phyloP scores from a whole-genome alignment of 2,888 invertebrate species.

The Myopa tessellatipennis region DNA sequence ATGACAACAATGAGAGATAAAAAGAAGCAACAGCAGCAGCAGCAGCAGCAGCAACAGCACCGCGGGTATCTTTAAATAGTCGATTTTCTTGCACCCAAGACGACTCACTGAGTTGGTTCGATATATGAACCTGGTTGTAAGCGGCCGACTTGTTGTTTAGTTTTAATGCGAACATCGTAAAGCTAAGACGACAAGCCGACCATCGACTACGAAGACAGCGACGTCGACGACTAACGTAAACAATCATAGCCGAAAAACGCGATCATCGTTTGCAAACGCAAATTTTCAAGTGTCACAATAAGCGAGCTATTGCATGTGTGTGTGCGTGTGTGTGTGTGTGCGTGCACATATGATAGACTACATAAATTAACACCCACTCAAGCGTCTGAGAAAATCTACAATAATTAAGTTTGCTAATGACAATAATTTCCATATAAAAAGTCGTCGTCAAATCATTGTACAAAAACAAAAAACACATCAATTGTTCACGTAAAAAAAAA shows the following conservation, averaged over 20 bases:
- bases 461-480: neutral
- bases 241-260: neutral
- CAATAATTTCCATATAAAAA: neutral
- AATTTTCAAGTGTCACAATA: neutral
- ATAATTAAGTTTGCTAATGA: neutral
- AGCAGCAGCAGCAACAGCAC: conserved; percentile 30
- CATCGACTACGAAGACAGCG: neutral
- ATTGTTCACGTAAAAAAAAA: neutral
- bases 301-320: neutral
- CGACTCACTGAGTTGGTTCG: conserved; percentile 4
- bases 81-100: conserved; percentile 3
- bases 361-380: conserved; percentile 64
- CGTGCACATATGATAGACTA: conserved; percentile 42
- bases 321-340: neutral
- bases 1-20: neutral
- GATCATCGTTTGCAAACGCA: neutral
- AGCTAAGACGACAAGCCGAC: conserved; percentile 40
- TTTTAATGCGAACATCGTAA: conserved; percentile 29
- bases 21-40: conserved; percentile 26
- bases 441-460: neutral
- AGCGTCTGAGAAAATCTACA: neutral
- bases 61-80: conserved; percentile 20
- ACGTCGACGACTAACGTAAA: neutral
- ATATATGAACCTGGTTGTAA: neutral
- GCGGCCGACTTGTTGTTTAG: conserved; percentile 21